These are phyloP conservation scores for Mylabris sibirica DNA, from an alignment of 2,888 invertebrate genomes.

Conservation along the genomic window DNA sequence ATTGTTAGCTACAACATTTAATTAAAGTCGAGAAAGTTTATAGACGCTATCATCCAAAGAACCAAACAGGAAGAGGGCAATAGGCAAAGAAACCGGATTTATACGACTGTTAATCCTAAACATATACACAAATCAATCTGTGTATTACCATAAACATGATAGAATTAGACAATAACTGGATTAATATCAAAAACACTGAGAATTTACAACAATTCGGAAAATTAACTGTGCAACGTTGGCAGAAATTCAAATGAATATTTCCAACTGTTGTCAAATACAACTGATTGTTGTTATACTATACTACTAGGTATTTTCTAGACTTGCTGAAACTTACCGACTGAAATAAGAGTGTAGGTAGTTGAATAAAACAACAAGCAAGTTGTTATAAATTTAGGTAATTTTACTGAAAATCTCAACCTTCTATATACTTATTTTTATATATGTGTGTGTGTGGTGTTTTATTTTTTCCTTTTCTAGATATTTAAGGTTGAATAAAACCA, in stretches of 20 bases:
- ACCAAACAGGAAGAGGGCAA: not conserved
- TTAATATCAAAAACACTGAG: not conserved
- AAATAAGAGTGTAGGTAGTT: not conserved
- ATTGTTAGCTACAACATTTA: slow-evolving; percentile 8
- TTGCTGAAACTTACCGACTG: not conserved
- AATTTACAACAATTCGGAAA: slow-evolving; percentile 3
- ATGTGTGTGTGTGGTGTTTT: too few relatives aligned
- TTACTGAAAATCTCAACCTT: not conserved
- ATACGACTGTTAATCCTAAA: not conserved
- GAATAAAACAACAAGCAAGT: not conserved
- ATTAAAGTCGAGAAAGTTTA: slow-evolving; percentile 1
- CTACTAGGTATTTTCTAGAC: not conserved
- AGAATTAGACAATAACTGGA: not conserved
- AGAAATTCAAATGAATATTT: slow-evolving; percentile 1
- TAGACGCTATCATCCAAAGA: not conserved
- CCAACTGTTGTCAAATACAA: slow-evolving; percentile 6
- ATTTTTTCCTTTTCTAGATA: not conserved
- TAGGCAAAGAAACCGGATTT: not conserved
- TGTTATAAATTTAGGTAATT: slow-evolving; percentile 5
- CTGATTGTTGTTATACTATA: not conserved
- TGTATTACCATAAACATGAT: not conserved
- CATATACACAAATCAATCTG: not conserved
- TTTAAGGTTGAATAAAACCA: not conserved
- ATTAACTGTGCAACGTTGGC: slow-evolving; percentile 2
- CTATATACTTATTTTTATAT: not conserved